phyloP scores from a whole-genome alignment of 1,140 invertebrate genomes.

The Agraylea sexmaculata region DNA sequence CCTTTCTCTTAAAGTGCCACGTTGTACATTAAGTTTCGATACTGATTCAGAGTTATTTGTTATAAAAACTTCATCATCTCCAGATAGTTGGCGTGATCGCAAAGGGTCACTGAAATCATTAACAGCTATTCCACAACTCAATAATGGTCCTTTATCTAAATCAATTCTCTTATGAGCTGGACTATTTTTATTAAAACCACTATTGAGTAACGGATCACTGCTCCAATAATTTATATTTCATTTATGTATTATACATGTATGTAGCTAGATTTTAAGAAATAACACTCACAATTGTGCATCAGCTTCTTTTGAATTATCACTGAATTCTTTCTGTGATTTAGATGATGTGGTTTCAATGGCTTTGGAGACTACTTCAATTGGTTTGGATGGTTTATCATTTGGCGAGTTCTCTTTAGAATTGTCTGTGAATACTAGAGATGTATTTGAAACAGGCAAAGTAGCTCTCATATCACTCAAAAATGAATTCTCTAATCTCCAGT shows the following conservation, averaged over 20 bases:
- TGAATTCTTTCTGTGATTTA: background rate
- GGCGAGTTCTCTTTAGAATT: constrained; percentile 25
- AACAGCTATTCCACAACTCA: constrained; percentile 36
- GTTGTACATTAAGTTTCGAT: constrained; percentile 2
- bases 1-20: constrained; percentile 17
- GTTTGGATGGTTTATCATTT: constrained; percentile 3
- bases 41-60: constrained; percentile 22
- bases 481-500: constrained; percentile 81
- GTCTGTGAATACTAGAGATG: constrained; percentile 35
- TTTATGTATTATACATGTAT: background rate
- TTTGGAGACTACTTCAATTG: background rate
- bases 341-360: background rate
- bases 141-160: constrained; percentile 27
- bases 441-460: constrained; percentile 42
- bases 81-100: constrained; percentile 49
- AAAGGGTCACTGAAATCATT: constrained; percentile 68
- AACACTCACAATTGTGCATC: constrained; percentile 8
- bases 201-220: constrained; percentile 13
- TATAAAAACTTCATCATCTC: constrained; percentile 42
- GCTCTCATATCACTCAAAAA: constrained; percentile 80
- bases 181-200: constrained; percentile 2
- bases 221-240: constrained; percentile 3
- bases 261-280: background rate
- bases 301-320: constrained; percentile 5
- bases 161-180: constrained; percentile 26